Evolutionary conservation across 2,888 invertebrate genomes (phyloP).

Genomic region (Cerastis rubricosa): DNA sequence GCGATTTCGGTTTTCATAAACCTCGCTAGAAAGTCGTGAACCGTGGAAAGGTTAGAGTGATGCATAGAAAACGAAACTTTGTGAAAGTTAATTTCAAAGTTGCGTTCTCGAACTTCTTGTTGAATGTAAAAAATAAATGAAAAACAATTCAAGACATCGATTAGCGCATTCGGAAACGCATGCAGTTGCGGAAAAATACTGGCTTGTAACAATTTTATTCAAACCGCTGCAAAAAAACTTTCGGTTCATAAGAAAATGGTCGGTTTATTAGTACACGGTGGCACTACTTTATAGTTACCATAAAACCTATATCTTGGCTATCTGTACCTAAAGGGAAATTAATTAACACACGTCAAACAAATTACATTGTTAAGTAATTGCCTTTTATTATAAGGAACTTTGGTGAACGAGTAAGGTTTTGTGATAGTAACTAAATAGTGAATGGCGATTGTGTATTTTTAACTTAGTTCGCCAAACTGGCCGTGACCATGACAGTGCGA

Average conservation of each 20-base stretch:
- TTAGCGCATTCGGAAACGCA: not conserved
- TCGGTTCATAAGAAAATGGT: not conserved
- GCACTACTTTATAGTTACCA: not conserved
- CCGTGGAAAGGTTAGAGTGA: conserved; percentile 18
- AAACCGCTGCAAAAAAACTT: not conserved
- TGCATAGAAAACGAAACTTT: conserved; percentile 34
- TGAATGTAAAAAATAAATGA: conserved; percentile 1
- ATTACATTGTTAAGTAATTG: conserved; percentile 32
- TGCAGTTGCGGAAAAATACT: not conserved
- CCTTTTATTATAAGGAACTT: conserved; percentile 23
- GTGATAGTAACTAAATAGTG: conserved; percentile 59
- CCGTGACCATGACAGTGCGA: conserved; percentile 49
- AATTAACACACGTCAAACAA: not conserved
- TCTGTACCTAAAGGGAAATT: not conserved
- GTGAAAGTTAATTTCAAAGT: conserved; percentile 32
- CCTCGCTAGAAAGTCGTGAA: conserved; percentile 35
- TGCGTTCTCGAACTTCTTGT: not conserved
- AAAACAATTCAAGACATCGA: not conserved
- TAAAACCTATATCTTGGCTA: not conserved
- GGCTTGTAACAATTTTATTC: not conserved
- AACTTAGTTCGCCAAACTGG: conserved; percentile 31
- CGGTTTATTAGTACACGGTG: not conserved
- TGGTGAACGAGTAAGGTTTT: conserved; percentile 55
- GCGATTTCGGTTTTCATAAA: conserved; percentile 16
- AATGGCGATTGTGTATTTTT: conserved; percentile 59